phyloP scores from a whole-genome alignment of 1,140 invertebrate species.

The Gonatopus flavifemur region DNA sequence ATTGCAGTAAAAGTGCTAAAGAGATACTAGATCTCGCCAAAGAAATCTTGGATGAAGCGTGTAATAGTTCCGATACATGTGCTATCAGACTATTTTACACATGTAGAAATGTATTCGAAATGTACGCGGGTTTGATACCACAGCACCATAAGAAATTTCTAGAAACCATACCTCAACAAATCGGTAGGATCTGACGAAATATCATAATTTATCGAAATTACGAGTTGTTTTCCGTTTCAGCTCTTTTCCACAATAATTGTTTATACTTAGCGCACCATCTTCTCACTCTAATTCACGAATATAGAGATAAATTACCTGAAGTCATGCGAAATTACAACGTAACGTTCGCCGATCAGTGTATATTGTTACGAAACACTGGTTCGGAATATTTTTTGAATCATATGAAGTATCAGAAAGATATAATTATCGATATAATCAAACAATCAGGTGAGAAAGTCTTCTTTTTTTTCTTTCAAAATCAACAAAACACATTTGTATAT shows the following conservation, averaged over 20 bases:
- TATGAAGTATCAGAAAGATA: constrained; percentile 71
- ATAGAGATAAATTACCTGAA: constrained; percentile 52
- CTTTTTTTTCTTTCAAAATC: neutral
- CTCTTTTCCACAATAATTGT: constrained; percentile 92
- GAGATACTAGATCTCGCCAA: constrained; percentile 73
- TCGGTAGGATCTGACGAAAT: constrained; percentile 63
- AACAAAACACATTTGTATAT: constrained; percentile 1
- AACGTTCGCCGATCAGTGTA: constrained; percentile 63
- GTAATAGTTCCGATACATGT: constrained; percentile 61
- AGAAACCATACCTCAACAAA: constrained; percentile 80
- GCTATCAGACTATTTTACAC: constrained; percentile 71
- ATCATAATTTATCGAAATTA: constrained; percentile 2
- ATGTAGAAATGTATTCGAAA: constrained; percentile 73
- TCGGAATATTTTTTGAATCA: constrained; percentile 70
- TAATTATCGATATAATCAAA: constrained; percentile 71
- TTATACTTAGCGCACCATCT: constrained; percentile 82
- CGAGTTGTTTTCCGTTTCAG: constrained; percentile 56
- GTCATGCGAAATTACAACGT: constrained; percentile 52
- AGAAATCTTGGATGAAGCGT: constrained; percentile 72
- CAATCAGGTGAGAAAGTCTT: constrained; percentile 64
- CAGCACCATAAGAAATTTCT: constrained; percentile 77
- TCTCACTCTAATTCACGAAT: constrained; percentile 66
- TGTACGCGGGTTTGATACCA: constrained; percentile 77
- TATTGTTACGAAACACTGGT: constrained; percentile 66
- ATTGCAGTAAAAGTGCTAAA: constrained; percentile 53